Evolutionary conservation across 2,888 invertebrate species (phyloP), one percentile per base, ranked within the genome.

Genomic region (Plebejus anna): DNA sequence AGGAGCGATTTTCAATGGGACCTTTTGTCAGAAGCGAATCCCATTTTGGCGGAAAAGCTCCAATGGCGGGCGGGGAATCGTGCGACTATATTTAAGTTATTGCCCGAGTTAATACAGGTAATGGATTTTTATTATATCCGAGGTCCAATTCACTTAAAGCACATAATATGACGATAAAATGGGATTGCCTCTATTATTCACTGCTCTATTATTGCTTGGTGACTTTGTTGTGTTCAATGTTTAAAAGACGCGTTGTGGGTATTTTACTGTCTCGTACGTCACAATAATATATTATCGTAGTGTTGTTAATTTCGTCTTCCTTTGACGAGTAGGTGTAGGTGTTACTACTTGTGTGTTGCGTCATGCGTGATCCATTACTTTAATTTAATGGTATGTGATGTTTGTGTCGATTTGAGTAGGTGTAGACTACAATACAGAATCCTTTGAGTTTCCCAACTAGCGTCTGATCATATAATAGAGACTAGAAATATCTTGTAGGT

Each of bases 61-160:
- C 55, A 32, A 73, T 16, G 32, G 51, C 32, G 51, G 51, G 71
- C 76, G 32, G 22, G 22, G 57, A 71, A 36, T 72, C 71, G 38
- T 76, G 71, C 42, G 59, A 57, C 76, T 72, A 57, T 61, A 47
- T 76, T 42, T 28, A 72, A 76, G 71, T 57, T 76, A 76, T 59
- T 76, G 71, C 72, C 72, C 59, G 47, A 57, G 57, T 76, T 73
- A 71, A 76, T 72, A n/a, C 72, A 61, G 28, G 9, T 61, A 76
- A 76, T 76, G 61, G 76, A 76, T 76, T 72, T 73, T 32, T 51
- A 73, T 73, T 32, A 51, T 22, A 51, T 55, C 28, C 32, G 13
- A 42, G 55, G 51, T 55, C 73, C 73, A 55, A 73, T 73, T 28
- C 73, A 73, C 73, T 73, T 73, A 55, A 42, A 55, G 73, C 73